phyloP scores from a whole-genome alignment of 1,140 invertebrate species.

The Lasaia peninsularis region DNA sequence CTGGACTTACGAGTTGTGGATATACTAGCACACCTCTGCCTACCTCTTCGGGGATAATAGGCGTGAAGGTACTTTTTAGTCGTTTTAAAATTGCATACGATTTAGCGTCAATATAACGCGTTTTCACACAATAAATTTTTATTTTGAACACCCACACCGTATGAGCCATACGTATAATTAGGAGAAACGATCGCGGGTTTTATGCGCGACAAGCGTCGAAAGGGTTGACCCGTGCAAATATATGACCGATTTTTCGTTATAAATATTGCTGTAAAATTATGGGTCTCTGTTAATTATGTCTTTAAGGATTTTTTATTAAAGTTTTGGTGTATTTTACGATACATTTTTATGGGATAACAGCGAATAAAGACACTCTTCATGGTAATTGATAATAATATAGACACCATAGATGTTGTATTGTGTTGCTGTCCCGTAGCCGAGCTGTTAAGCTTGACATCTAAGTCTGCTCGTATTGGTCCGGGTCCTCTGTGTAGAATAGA shows the following conservation, averaged over 20 bases:
- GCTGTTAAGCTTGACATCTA: no score
- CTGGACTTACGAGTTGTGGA: no score
- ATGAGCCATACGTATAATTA: conserved; percentile 63
- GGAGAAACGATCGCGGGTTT: conserved; percentile 67
- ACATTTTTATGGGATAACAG: conserved; percentile 29
- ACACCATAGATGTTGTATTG: no score
- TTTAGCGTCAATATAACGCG: conserved; percentile 56
- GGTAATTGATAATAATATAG: no score
- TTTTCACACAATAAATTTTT: conserved; percentile 67
- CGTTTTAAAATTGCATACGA: neutral
- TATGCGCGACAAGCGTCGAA: conserved; percentile 71
- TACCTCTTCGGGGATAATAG: no score
- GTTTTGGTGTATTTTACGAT: conserved; percentile 4
- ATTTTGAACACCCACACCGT: conserved; percentile 73
- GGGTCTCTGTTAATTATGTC: conserved; percentile 49
- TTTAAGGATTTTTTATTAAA: conserved; percentile 58
- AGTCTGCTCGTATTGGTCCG: no score
- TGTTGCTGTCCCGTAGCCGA: no score
- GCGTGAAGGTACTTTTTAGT: neutral
- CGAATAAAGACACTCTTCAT: no score
- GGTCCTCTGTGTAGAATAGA: no score
- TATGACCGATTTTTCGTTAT: conserved; percentile 64
- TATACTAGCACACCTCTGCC: no score
- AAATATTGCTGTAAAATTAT: conserved; percentile 62
- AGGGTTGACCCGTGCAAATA: conserved; percentile 57